Conservation (phyloP, 1,140 invertebrate genomes). For the Orchesella cincta region DNA sequence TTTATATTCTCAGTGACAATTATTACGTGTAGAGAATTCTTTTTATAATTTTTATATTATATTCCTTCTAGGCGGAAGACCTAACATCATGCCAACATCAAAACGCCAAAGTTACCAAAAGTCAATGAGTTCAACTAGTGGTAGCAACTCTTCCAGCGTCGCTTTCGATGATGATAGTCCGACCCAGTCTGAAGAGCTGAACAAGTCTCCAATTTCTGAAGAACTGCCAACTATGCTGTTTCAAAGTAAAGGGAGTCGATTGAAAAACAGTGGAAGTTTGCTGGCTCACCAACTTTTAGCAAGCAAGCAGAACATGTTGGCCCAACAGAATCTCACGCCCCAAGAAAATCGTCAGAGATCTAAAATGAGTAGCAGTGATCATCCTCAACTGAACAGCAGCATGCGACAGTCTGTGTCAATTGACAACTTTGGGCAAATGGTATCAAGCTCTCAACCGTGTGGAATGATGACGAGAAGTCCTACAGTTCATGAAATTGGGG, state of each 20-base stretch:
- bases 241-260: not conserved
- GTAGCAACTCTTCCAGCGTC: not conserved
- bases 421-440: not conserved
- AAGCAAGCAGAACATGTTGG: conserved; percentile 48
- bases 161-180: not conserved
- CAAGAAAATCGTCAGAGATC: conserved; percentile 39
- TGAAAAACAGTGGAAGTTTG: not conserved
- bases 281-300: conserved; percentile 39
- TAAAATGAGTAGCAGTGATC: not conserved
- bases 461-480: not conserved
- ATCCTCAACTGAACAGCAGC: not conserved
- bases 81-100: conserved; percentile 1
- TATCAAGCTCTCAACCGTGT: too few relatives aligned
- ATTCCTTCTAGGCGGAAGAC: not conserved
- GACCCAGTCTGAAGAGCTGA: not conserved
- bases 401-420: not conserved
- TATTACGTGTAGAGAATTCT: not conserved
- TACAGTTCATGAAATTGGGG: conserved; percentile 9
- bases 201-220: not conserved
- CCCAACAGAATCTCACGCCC: conserved; percentile 37
- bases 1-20: not conserved
- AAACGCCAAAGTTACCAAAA: conserved; percentile 6
- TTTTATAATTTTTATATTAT: not conserved
- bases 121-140: not conserved
- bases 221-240: too few relatives aligned